Conservation (phyloP, 2,888 invertebrate species). For the Eurois occulta region DNA sequence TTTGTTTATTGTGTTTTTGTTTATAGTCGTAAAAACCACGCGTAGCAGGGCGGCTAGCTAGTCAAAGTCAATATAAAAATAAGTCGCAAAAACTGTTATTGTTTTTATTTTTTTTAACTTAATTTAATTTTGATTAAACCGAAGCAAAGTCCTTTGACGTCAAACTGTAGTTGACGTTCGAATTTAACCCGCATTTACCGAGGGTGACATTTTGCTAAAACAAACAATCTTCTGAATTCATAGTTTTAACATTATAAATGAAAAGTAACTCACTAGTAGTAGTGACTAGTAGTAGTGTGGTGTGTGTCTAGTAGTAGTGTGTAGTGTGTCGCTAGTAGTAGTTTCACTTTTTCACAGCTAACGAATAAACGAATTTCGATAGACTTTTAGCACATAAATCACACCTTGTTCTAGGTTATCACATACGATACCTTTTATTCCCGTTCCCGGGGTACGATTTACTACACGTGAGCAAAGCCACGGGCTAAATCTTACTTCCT, state of each 20-base stretch:
- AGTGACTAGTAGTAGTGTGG: too few species aligned
- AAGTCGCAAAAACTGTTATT: background rate
- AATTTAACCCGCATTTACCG: background rate
- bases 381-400: background rate
- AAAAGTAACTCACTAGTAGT: background rate
- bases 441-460: background rate
- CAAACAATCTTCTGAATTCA: background rate
- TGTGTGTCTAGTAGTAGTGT: too few species aligned
- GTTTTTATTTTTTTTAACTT: background rate
- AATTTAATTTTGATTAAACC: background rate
- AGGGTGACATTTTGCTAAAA: slow-evolving; percentile 6
- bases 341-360: too few species aligned
- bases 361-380: background rate
- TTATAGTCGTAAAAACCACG: too few species aligned
- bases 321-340: too few species aligned
- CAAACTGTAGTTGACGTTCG: slow-evolving; percentile 3
- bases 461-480: background rate
- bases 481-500: too few species aligned
- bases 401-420: background rate
- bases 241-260: background rate
- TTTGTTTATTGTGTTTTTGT: too few species aligned
- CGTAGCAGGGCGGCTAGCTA: background rate
- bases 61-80: background rate
- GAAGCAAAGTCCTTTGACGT: slow-evolving; percentile 11
- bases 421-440: background rate